Base-by-base conservation (phyloP, 2,797 vertebrate genomes). In the Mormyrus hasselquistii region DNA sequence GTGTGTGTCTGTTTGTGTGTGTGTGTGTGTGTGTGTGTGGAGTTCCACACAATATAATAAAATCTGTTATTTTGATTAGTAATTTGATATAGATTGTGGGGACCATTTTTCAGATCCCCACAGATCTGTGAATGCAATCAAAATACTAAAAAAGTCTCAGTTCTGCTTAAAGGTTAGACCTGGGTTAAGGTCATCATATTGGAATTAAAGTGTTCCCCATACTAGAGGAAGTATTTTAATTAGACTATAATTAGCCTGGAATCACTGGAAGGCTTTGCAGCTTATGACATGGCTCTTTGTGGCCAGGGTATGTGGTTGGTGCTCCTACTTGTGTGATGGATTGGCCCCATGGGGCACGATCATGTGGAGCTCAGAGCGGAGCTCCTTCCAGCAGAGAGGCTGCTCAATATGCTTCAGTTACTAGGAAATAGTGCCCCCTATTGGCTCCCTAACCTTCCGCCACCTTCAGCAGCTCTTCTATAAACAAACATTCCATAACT, bases 161-260 rank as follows among this genome's bases (percentile, higher is more conserved):
- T 59, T 59, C n/a, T 59, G 57, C 57, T 59, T 59, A 22, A 59
- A 59, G 57, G n/a, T 59, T 22, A 9, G 57, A n/a, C 2, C 57
- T 59, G 57, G 57, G n/a, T 59, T 59, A 8, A 59, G 57, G n/a
- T 59, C 57, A 59, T 59, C 57, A 59, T 59, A 59, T 22, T 22
- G n/a, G 57, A 7, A 59, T 59, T 59, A 59, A n/a, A 59, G 57
- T 59, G 22, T 59, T 22, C 57, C 57, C 57, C 57, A 59, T 59
- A 59, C 9, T 34, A 73, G 73, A 76, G 73, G 38, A 41, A 79
- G 73, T 79, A 79, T 79, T 79, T 79, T 79, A 79, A n/a, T n/a
- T 41, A 44, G 73, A 38, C 19, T 19, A 41, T 79, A 79, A 38
- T 34, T 73, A 44, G 73, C 73, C n/a, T 38, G 34, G 16, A n/a